Evolutionary conservation across 2,888 invertebrate genomes (phyloP).

Genomic region (Phymatocera aterrima): DNA sequence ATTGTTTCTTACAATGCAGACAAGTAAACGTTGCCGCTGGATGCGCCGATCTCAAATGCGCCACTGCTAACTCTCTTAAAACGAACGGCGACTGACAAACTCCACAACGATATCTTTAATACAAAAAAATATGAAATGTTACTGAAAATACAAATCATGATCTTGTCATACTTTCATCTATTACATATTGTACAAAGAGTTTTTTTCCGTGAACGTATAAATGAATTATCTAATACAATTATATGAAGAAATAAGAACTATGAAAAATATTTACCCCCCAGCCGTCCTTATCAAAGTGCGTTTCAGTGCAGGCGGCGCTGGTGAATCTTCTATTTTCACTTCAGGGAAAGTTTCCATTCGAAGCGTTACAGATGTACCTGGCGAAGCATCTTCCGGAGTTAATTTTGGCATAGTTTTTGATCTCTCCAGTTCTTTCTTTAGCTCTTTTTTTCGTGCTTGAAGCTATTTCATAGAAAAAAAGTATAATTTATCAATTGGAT

Average conservation of each 20-base stretch:
- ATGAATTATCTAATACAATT: too few relatives aligned
- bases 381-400: conserved; percentile 56
- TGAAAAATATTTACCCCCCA: conserved; percentile 59
- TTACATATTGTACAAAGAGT: too few relatives aligned
- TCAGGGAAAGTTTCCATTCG: conserved; percentile 61
- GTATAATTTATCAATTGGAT: conserved; percentile 7
- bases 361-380: conserved; percentile 56
- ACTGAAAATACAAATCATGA: neutral
- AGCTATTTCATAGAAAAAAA: conserved; percentile 38
- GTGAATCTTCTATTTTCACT: conserved; percentile 58
- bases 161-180: too few relatives aligned
- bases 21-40: conserved; percentile 69
- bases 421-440: conserved; percentile 55
- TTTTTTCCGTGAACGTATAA: too few relatives aligned
- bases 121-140: neutral
- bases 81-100: conserved; percentile 69
- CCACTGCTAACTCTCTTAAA: conserved; percentile 66
- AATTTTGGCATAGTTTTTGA: conserved; percentile 57
- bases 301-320: conserved; percentile 62
- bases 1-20: conserved; percentile 68
- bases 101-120: conserved; percentile 65
- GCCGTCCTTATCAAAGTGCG: conserved; percentile 65
- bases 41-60: conserved; percentile 69
- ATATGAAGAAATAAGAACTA: conserved; percentile 29
- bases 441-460: conserved; percentile 53